phyloP scores from a whole-genome alignment of 2,113 vertebrate genomes.

The Delphinus delphis region DNA sequence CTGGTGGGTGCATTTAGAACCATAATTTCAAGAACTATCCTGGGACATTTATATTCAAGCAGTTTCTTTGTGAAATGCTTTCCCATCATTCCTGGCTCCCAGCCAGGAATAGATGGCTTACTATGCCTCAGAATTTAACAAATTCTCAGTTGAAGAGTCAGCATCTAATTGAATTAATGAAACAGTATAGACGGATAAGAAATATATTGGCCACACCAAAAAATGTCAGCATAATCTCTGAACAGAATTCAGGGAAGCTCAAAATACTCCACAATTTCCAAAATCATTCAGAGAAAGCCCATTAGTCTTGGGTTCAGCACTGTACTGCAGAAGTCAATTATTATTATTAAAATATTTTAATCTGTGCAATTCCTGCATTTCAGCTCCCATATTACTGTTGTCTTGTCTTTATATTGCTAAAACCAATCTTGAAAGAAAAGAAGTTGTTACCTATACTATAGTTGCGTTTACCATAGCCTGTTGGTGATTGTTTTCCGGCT shows the following conservation, averaged over 20 bases:
- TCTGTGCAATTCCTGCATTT: not conserved
- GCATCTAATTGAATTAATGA: conserved; percentile 32
- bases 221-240: not conserved
- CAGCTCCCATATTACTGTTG: not conserved
- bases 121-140: not conserved
- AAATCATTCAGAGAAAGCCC: not conserved
- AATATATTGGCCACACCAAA: not conserved
- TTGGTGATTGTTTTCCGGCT: not conserved
- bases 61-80: conserved; percentile 31
- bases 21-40: not conserved
- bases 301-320: not conserved
- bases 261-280: not conserved
- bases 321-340: not conserved
- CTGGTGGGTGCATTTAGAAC: not conserved
- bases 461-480: not conserved
- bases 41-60: not conserved
- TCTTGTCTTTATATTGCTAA: not conserved
- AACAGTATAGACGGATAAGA: not conserved
- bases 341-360: not conserved
- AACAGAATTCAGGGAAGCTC: not conserved
- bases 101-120: not conserved
- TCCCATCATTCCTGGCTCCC: not conserved
- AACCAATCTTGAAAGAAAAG: not conserved
- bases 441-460: not conserved
- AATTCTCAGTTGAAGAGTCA: not conserved